Percentiles rank a stretch among this genome's conserved stretches.
phyloP scores from a whole-genome alignment of 1,140 invertebrate species.

The Cecropterus lyciades region DNA sequence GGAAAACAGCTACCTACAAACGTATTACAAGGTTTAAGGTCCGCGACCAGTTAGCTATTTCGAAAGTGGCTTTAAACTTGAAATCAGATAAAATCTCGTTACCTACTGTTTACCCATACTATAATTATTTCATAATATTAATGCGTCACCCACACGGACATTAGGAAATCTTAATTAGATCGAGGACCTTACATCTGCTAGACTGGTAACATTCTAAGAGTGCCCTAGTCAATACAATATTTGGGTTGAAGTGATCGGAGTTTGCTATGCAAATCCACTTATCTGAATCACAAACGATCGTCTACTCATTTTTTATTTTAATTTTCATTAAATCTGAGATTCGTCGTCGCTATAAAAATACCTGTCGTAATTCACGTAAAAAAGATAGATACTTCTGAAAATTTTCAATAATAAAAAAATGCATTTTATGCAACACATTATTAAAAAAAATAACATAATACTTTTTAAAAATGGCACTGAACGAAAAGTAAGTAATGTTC shows the following conservation, averaged over 20 bases:
- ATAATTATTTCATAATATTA: slow-evolving; percentile 29
- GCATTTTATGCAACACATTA: slow-evolving; percentile 79
- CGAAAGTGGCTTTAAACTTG: background rate
- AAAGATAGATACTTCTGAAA: slow-evolving; percentile 51
- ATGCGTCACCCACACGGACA: slow-evolving; percentile 20
- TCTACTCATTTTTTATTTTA: slow-evolving; percentile 37
- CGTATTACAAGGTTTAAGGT: slow-evolving; percentile 3
- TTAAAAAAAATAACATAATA: slow-evolving; percentile 79
- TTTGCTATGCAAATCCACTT: slow-evolving; percentile 74
- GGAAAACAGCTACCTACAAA: slow-evolving; percentile 12
- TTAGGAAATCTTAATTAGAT: slow-evolving; percentile 30
- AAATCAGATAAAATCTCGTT: slow-evolving; percentile 8
- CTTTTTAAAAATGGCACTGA: slow-evolving; percentile 78
- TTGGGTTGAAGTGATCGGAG: slow-evolving; percentile 47
- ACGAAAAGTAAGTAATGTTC: slow-evolving; percentile 63
- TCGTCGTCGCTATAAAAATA: slow-evolving; percentile 65
- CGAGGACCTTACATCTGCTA: slow-evolving; percentile 35
- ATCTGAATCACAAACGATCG: slow-evolving; percentile 43
- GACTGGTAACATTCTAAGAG: slow-evolving; percentile 62
- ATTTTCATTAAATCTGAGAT: slow-evolving; percentile 64
- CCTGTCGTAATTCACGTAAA: slow-evolving; percentile 47
- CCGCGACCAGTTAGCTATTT: slow-evolving; percentile 15
- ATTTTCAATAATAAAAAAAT: slow-evolving; percentile 65
- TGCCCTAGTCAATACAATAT: slow-evolving; percentile 48
- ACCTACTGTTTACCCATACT: slow-evolving; percentile 16